These are phyloP conservation scores for Physocephala rufipes DNA, from an alignment of 2,888 invertebrate species.

Conservation along the genomic window DNA sequence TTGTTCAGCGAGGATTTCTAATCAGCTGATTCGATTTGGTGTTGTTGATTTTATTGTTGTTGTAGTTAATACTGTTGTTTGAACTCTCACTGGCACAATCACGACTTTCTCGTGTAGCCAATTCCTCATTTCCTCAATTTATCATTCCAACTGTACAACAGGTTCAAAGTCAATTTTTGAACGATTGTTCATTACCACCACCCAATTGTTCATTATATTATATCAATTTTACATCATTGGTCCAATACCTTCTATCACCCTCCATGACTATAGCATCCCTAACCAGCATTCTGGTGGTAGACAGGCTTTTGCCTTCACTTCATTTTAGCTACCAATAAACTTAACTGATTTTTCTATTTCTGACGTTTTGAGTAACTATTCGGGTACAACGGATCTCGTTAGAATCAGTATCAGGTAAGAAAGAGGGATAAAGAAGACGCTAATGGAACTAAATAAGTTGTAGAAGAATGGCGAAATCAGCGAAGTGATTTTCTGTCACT, in stretches of 20 bases:
- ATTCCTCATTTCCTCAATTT: conserved; percentile 35
- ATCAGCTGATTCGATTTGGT: conserved; percentile 38
- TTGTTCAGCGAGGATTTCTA: conserved; percentile 45
- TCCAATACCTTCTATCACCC: too few species aligned
- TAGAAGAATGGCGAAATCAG: neutral
- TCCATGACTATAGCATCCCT: neutral
- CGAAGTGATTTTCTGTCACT: conserved; percentile 13
- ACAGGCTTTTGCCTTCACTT: neutral
- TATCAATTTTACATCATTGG: conserved; percentile 1
- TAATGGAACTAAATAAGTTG: neutral
- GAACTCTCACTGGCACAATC: conserved; percentile 28
- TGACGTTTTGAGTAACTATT: neutral
- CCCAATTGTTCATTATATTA: conserved; percentile 14
- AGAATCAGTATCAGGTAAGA: neutral
- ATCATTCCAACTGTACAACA: conserved; percentile 59
- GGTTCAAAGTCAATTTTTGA: conserved; percentile 54
- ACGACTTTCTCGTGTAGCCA: conserved; percentile 33
- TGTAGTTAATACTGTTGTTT: conserved; percentile 21
- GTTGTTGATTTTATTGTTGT: conserved; percentile 18
- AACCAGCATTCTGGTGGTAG: too few species aligned
- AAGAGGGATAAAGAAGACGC: neutral
- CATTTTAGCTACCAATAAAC: conserved; percentile 27
- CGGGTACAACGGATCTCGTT: neutral
- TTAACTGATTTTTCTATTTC: conserved; percentile 10
- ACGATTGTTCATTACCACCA: neutral